Base-by-base conservation (phyloP, 2,797 vertebrate genomes). In the Ibycter americanus region DNA sequence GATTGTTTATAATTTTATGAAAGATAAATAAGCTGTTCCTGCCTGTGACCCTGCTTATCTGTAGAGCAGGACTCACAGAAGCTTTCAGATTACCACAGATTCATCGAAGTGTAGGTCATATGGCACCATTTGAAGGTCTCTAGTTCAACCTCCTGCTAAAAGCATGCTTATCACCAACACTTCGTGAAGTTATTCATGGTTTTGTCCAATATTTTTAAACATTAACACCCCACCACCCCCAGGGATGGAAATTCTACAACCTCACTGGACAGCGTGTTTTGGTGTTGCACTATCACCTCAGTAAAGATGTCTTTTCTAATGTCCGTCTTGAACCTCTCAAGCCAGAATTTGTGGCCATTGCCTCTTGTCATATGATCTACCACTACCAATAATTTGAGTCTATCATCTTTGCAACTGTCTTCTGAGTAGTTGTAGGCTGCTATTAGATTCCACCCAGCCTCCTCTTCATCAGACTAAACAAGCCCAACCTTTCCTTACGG, bases 261-360 rank as follows among this genome's bases (percentile, higher is more conserved):
- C 11, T 65, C 0, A 1, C 4, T 58, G 66, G 38, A 51, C 23
- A 34, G 14, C 0, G 1, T n/a, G 6, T 21, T 74, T 78, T 52
- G 44, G 27, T 81, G 52, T 16, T 74, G 31, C 2, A 2, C 32
- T 63, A 12, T 40, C 61, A 47, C 26, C 54, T 68, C 42, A 27
- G 23, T n/a, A 61, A 78, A 78, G n/a, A 26, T 0, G 0, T 38
- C 9, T 66, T 73, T 40, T 55, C n/a, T 46, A 42, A 70, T 20
- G 29, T 18, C 49, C 8, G 1, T 58, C n/a, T 61, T 84, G 71
- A 83, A 22, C 23, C 32, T 58, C 18, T 12, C 29, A 72, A 36
- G 15, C 12, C 19, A 68, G 44, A 56, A 15, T 46, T 38, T 59
- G 36, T 52, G 32, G 23, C 9, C 15, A 20, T 56, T 62, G 29